Conservation (phyloP, 2,113 vertebrate species). For the Cavia aperea region DNA sequence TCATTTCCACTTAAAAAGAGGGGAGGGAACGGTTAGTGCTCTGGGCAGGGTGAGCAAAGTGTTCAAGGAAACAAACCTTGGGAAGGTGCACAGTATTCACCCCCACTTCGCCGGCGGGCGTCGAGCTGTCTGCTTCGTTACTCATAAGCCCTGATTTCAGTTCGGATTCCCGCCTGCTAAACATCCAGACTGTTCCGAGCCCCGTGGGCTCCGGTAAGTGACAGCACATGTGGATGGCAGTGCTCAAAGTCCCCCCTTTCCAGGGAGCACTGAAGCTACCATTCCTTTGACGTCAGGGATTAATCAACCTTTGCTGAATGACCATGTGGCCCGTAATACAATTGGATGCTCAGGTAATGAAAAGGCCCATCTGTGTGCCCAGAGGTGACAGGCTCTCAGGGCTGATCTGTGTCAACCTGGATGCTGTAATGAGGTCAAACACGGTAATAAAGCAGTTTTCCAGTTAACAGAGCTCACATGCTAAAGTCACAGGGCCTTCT, state of each 20-base stretch:
- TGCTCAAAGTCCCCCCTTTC: background rate
- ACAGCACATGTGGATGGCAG: conserved; percentile 13
- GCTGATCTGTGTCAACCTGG: background rate
- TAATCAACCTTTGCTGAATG: conserved; percentile 21
- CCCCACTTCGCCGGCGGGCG: conserved; percentile 52
- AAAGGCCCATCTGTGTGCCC: conserved; percentile 9
- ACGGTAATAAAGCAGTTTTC: conserved; percentile 25
- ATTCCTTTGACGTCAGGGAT: background rate
- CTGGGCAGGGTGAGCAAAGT: background rate
- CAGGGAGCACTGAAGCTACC: background rate
- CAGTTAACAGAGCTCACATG: background rate
- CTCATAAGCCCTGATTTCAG: conserved; percentile 57
- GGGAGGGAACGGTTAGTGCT: background rate
- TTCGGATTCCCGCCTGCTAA: conserved; percentile 53
- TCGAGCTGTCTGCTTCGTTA: conserved; percentile 61
- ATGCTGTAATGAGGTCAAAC: conserved; percentile 36
- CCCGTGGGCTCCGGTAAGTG: conserved; percentile 34
- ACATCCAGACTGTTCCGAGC: conserved; percentile 53
- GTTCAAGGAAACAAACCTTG: conserved; percentile 60
- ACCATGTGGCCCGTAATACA: conserved; percentile 33
- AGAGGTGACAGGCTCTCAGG: conserved; percentile 21
- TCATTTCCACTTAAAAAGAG: conserved; percentile 50
- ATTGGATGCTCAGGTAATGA: background rate
- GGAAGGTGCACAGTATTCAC: conserved; percentile 58
- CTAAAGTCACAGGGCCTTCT: conserved; percentile 35